phyloP scores from a whole-genome alignment of 2,888 invertebrate genomes.

The Heliothis peltigera region DNA sequence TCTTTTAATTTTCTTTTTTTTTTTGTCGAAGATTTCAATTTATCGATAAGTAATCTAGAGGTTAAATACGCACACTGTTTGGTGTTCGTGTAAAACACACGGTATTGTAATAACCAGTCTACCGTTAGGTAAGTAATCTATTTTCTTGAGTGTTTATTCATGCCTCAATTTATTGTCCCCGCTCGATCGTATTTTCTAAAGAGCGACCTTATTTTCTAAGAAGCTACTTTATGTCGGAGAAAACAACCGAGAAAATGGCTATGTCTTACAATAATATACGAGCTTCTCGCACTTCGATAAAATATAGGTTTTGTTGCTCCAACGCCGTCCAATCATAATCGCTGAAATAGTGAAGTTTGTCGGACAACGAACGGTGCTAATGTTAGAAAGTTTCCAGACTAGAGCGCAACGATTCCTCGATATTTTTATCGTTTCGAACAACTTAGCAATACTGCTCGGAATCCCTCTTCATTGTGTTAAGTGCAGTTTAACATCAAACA shows the following conservation, averaged over 20 bases:
- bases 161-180: conserved; percentile 77
- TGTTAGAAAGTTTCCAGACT: conserved; percentile 40
- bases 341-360: conserved; percentile 40
- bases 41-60: background rate
- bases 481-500: conserved; percentile 7
- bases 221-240: conserved; percentile 73
- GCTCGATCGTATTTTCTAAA: conserved; percentile 77
- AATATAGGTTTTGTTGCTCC: conserved; percentile 57
- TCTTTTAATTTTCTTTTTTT: too few species aligned
- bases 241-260: conserved; percentile 70
- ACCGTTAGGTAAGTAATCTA: conserved; percentile 68
- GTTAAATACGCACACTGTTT: background rate
- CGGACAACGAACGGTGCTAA: conserved; percentile 45
- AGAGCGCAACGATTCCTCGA: conserved; percentile 17
- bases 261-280: conserved; percentile 70
- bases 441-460: conserved; percentile 10
- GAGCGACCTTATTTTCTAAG: conserved; percentile 74
- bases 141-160: conserved; percentile 76
- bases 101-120: conserved; percentile 44
- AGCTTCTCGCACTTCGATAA: conserved; percentile 61
- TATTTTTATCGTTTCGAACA: conserved; percentile 37
- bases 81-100: conserved; percentile 7
- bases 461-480: conserved; percentile 11
- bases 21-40: background rate
- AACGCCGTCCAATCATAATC: conserved; percentile 48